Evolutionary conservation across 1,140 invertebrate genomes (phyloP), one percentile per base, ranked within the genome.

Genomic region (Melipona quadrifasciata): DNA sequence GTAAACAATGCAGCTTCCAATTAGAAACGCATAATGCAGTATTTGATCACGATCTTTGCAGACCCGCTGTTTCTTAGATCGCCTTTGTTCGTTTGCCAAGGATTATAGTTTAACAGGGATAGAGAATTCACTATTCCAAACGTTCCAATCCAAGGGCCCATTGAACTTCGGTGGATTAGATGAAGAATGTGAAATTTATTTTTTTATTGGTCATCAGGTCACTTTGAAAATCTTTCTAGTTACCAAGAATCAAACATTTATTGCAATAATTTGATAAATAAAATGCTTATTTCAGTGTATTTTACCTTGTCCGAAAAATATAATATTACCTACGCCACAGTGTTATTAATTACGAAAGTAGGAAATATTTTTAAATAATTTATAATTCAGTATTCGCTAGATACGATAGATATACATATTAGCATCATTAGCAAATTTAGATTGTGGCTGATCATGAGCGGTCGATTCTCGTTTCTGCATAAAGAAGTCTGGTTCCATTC

Each of bases 41-140:
- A 71, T 75, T 75, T 86, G 75, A 83, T 83, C 80, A 86, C 21
- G 67, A 51, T 75, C n/a, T 82, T 61, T 12, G 31, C 67, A 61
- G 74, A 58, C 11, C 17, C 31, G 34, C 2, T 51, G 34, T 21
- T 71, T 71, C 34, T 58, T 47, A 71, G 51, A 21, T 21, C 19
- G n/a, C 55, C 27, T 24, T 17, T 21, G 39, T 31, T 27, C 16
- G 39, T 67, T 78, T 55, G 47, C 27, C 47, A 65, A 78, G n/a
- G n/a, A 55, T 64, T 51, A 39, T 51, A 8, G 55, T 1, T 27
- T 21, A 5, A 55, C 53, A 8, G 1, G 51, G 19, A 11, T n/a
- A 55, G 31, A 21, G 51, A 72, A 39, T 24, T 4, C 16, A 24
- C 24, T 72, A 31, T 6, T 47, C 34, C 17, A 39, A 2, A 11